Evolutionary conservation across 2,888 invertebrate species (phyloP).

Genomic region (Drepanosiphum platanoidis): DNA sequence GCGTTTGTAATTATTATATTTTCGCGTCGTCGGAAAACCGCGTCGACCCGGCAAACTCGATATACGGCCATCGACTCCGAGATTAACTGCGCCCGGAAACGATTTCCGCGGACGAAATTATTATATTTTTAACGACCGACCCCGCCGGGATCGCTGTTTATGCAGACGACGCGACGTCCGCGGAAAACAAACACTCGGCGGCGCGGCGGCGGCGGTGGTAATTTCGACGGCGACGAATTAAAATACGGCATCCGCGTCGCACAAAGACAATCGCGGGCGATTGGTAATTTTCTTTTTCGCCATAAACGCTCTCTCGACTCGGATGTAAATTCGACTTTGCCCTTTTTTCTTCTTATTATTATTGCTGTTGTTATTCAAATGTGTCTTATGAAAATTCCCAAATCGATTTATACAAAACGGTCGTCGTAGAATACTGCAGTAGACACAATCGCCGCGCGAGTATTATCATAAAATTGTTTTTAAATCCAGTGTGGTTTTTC

Average conservation of each 20-base stretch:
- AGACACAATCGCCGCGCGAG: neutral
- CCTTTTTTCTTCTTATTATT: neutral
- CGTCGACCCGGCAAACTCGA: too few relatives aligned
- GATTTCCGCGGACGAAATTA: too few relatives aligned
- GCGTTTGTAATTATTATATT: too few relatives aligned
- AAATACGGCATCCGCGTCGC: neutral
- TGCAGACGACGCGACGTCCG: too few relatives aligned
- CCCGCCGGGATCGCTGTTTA: too few relatives aligned
- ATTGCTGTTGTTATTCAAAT: neutral
- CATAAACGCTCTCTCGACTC: constrained; percentile 4
- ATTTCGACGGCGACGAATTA: too few relatives aligned
- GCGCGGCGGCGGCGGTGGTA: too few relatives aligned
- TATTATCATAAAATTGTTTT: constrained; percentile 23
- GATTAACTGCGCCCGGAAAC: too few relatives aligned
- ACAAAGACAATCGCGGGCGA: neutral
- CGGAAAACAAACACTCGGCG: too few relatives aligned
- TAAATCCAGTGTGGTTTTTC: neutral
- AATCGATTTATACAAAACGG: constrained; percentile 12
- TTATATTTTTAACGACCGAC: too few relatives aligned
- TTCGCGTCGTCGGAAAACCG: too few relatives aligned
- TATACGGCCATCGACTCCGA: too few relatives aligned
- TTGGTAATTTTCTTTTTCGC: neutral
- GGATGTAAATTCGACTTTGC: neutral
- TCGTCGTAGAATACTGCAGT: neutral
- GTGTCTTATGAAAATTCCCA: constrained; percentile 19